Base-by-base conservation (phyloP, 2,888 invertebrate genomes). In the Psylliodes chrysocephalus region DNA sequence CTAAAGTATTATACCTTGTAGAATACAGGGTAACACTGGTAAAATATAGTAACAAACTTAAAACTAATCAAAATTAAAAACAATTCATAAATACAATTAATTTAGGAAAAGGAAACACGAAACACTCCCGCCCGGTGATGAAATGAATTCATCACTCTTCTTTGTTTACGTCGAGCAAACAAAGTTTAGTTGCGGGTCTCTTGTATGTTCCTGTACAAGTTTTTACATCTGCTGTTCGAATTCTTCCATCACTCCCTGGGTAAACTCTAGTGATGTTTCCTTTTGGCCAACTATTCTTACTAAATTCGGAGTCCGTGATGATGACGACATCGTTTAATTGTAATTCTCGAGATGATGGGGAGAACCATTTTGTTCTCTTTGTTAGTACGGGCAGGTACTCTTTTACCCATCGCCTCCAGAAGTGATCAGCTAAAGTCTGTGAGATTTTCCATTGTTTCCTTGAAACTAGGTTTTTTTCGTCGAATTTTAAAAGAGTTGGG, bases 311-410 rank as follows among this genome's bases (percentile, higher is more conserved):
- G 22, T 53, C 38, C 17, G n/a, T 18, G 8, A 30, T 52, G 8
- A 52, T 33, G 14, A 52, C 52, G 15, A 28, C 17, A 14, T 30
- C 28, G 30, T 30, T 30, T n/a, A 51, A 8, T 17, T 52, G 18
- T 1, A 19, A 18, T 33, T 17, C 17, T 2, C 17, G 30, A 12
- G 12, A n/a, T 1, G 30, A 33, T n/a, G 30, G 18, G 7, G n/a
- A 25, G 6, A 22, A 22, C 53, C 53, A 53, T 22, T 53, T 38
- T 10, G 53, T 38, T 12, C 53, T 49, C 51, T 54, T 59, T 56
- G 30, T 60, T 42, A 19, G 6, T 0, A n/a, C 17, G 1, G 38
- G 40, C 7, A 40, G 22, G 22, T 53, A 53, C 22, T 53, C 19
- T 14, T 18, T 53, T n/a, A 19, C 19, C 53, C 53, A 53, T 10